Evolutionary conservation across 2,797 vertebrate species (phyloP), one percentile per base, ranked within the genome.

Genomic region (Macropodus opercularis): DNA sequence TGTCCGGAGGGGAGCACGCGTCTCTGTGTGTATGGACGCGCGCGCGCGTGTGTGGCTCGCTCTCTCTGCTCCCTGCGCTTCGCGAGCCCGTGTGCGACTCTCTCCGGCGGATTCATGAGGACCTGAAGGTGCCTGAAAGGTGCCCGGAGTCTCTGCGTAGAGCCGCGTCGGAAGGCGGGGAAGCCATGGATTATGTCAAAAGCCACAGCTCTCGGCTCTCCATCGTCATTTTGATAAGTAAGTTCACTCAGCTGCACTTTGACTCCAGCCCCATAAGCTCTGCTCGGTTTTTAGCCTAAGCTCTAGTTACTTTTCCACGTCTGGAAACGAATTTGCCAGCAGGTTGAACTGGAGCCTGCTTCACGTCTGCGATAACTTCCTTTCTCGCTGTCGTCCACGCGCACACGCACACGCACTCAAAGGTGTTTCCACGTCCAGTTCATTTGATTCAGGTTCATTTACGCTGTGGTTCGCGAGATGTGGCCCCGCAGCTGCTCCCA

Each of bases 151-250:
- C 55, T 75, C 48, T 63, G 76, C n/a, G n/a, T 69, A 77, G 77
- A 83, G 57, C 77, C 63, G 81, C 60, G 1, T 8, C n/a, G 23
- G 58, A 11, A 2, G 27, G 27, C n/a, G 27, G 53, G 72, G 61
- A 58, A 91, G 62, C 55, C 81, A 93, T 93, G 92, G 91, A 90
- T 81, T 88, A 85, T 81, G 19, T 54, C 49, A 79, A 69, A 65
- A 80, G 54, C 24, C 69, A 70, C 70, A 74, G 63, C 2, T 53
- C 71, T 48, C 44, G 64, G 71, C 64, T 92, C 8, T 64, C 72
- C 43, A 54, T 91, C 66, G 41, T 87, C 69, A 34, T 89, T 77
- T 71, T 89, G 17, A 83, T 90, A 73, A 85, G 92, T 93, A 73
- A 91, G 90, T 41, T 49, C 13, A 63, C 55, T 68, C 22, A n/a